Evolutionary conservation across 2,113 vertebrate genomes (phyloP).

Genomic region (Crypturellus undulatus): DNA sequence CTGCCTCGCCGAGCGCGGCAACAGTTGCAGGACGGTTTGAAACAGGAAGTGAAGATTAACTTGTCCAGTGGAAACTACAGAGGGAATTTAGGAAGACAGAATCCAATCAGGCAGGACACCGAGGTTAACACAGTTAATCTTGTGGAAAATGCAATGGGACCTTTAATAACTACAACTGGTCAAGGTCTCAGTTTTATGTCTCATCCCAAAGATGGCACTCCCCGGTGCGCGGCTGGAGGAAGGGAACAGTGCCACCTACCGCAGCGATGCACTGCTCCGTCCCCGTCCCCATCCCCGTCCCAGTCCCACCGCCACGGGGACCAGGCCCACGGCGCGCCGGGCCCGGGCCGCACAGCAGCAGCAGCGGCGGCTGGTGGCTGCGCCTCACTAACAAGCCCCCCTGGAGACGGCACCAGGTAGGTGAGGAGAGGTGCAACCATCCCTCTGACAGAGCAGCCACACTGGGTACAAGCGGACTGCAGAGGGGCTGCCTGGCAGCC

Average conservation of each 20-base stretch:
- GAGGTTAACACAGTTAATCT: conserved; percentile 75
- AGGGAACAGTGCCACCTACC: conserved; percentile 56
- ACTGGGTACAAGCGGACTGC: background rate
- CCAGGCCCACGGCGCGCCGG: no score
- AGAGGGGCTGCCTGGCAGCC: no score
- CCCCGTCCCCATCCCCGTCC: no score
- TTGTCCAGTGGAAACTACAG: conserved; percentile 64
- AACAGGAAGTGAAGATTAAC: conserved; percentile 72
- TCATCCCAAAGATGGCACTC: conserved; percentile 68
- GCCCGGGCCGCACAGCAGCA: no score
- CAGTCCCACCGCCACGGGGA: no score
- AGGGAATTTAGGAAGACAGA: conserved; percentile 73
- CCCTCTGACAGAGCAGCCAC: background rate
- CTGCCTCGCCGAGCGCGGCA: background rate
- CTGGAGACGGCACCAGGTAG: no score
- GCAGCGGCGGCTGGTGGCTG: no score
- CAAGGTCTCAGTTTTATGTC: conserved; percentile 71
- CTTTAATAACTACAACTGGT: conserved; percentile 73
- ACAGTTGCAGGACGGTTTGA: background rate
- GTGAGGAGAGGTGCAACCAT: no score
- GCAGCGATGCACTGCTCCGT: background rate
- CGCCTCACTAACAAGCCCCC: background rate
- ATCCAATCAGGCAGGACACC: conserved; percentile 71
- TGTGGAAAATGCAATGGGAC: conserved; percentile 73
- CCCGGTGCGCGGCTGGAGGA: background rate